These are phyloP conservation scores for Drosophila auraria DNA, from an alignment of 1,140 invertebrate species.

Conservation along the genomic window DNA sequence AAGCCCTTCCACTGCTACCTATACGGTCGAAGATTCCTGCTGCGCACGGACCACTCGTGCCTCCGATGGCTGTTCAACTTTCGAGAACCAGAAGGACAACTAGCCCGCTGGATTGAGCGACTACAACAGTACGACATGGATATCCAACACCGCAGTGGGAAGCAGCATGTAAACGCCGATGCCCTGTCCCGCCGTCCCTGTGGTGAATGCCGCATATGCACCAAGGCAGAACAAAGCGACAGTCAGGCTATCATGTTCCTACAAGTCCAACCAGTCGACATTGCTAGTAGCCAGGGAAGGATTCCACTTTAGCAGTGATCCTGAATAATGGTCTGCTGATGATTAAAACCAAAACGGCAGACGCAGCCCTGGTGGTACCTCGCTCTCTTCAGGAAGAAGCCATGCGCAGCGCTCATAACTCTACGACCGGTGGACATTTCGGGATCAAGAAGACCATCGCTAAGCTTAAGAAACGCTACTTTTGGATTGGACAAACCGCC, in stretches of 20 bases:
- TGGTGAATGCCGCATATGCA: too few relatives aligned
- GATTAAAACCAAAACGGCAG: background rate
- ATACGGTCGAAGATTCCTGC: too few relatives aligned
- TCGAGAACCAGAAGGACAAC: background rate
- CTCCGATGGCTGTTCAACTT: constrained; percentile 7
- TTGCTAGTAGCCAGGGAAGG: too few relatives aligned
- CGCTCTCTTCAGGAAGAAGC: background rate
- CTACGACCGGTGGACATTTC: constrained; percentile 8
- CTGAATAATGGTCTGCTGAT: background rate
- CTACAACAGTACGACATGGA: background rate
- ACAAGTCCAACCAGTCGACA: too few relatives aligned
- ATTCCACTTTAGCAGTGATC: too few relatives aligned
- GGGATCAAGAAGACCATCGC: constrained; percentile 33
- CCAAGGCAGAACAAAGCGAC: too few relatives aligned
- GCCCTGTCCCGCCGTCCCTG: too few relatives aligned
- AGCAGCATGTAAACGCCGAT: background rate
- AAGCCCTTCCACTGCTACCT: too few relatives aligned
- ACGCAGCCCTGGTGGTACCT: too few relatives aligned
- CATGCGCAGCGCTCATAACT: constrained; percentile 20
- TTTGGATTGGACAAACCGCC: too few relatives aligned
- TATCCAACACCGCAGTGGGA: background rate
- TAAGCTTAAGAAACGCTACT: too few relatives aligned
- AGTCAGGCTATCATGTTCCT: too few relatives aligned
- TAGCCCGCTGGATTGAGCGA: constrained; percentile 5
- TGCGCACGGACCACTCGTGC: background rate